Percentiles rank a stretch among this genome's conserved stretches.
Evolutionary conservation across 2,888 invertebrate genomes (phyloP).

Genomic region (Melanargia galathea): DNA sequence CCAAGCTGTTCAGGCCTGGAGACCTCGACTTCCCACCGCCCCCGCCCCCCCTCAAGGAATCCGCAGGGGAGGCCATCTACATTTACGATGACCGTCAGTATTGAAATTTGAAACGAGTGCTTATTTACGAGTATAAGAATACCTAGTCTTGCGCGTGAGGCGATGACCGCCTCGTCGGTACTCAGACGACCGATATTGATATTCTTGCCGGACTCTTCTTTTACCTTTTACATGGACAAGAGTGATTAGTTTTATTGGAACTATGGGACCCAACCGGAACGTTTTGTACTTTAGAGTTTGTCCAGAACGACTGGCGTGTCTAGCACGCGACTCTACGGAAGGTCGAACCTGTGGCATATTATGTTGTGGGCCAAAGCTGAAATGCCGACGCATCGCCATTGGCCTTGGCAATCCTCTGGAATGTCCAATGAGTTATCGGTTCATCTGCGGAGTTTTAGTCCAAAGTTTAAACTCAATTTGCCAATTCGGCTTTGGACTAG

Average conservation of each 20-base stretch:
- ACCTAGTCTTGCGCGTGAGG: conserved; percentile 33
- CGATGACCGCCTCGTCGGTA: not conserved
- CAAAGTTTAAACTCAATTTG: too few relatives aligned
- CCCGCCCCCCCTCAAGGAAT: conserved; percentile 81
- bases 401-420: too few relatives aligned
- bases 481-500: too few relatives aligned
- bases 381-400: too few relatives aligned
- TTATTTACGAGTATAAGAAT: conserved; percentile 25
- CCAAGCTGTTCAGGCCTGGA: conserved; percentile 75
- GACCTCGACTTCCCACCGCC: conserved; percentile 73
- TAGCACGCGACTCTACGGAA: not conserved
- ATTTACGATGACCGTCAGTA: conserved; percentile 78
- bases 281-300: conserved; percentile 45
- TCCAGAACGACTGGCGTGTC: not conserved
- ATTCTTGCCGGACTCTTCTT: conserved; percentile 63
- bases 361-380: too few relatives aligned
- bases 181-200: conserved; percentile 38
- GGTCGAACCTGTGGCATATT: not conserved
- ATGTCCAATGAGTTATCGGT: too few relatives aligned
- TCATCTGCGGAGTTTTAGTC: too few relatives aligned
- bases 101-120: conserved; percentile 48
- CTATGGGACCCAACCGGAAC: conserved; percentile 68
- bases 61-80: conserved; percentile 86
- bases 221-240: conserved; percentile 29
- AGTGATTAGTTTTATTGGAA: conserved; percentile 23